Evolutionary conservation across 2,797 vertebrate species (phyloP).

Genomic region (Scolopax bukidnonensis): DNA sequence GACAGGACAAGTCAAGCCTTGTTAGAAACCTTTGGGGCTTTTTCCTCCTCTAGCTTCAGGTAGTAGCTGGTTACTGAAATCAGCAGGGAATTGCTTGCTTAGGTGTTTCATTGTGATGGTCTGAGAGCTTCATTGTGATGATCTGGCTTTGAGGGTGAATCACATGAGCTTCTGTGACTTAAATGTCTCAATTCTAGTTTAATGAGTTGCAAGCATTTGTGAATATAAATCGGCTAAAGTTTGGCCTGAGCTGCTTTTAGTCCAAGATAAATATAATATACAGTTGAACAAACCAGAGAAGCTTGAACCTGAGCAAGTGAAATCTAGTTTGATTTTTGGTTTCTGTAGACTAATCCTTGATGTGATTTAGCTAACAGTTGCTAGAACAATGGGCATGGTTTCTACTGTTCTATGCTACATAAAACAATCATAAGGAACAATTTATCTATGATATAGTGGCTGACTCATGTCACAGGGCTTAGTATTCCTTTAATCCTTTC

Average conservation of each 20-base stretch:
- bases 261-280: not conserved
- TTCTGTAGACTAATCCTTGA: not conserved
- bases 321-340: not conserved
- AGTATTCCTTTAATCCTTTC: slow-evolving; percentile 42
- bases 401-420: not conserved
- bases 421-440: not conserved
- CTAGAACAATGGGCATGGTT: not conserved
- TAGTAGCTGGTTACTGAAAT: not conserved
- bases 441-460: not conserved
- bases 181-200: not conserved
- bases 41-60: not conserved
- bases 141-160: not conserved
- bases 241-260: not conserved
- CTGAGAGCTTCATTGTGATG: not conserved
- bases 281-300: not conserved
- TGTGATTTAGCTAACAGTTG: not conserved
- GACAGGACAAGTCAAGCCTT: not conserved
- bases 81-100: not conserved
- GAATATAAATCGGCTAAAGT: not conserved
- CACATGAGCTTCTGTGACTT: not conserved
- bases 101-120: not conserved
- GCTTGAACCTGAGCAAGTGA: not conserved
- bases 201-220: not conserved
- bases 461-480: not conserved
- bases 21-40: not conserved